These are phyloP conservation scores for Perccottus glenii DNA, from an alignment of 2,113 vertebrate species.

Conservation along the genomic window DNA sequence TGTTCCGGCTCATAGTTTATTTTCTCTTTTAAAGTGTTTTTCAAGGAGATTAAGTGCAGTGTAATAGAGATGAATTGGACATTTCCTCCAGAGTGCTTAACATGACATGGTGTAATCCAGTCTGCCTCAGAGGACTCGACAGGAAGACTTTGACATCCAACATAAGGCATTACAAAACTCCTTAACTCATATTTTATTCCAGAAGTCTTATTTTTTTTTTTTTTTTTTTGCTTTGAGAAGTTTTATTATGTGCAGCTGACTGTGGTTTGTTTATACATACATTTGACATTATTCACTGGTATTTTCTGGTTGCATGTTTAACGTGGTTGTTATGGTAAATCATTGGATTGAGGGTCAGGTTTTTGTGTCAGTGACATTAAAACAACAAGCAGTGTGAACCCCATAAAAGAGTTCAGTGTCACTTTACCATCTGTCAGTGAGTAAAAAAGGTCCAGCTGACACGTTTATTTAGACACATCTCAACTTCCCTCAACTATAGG, in stretches of 20 bases:
- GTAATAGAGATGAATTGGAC: slow-evolving; percentile 12
- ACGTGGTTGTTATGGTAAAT: background rate
- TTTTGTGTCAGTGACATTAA: background rate
- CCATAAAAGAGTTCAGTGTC: background rate
- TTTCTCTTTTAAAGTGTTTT: background rate
- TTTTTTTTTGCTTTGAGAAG: background rate
- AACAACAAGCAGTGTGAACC: background rate
- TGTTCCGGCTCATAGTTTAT: background rate
- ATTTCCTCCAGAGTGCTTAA: slow-evolving; percentile 10
- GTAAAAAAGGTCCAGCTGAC: slow-evolving; percentile 16
- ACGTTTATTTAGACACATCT: background rate
- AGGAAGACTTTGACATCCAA: background rate
- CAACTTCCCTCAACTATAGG: too few species aligned
- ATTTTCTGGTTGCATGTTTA: background rate
- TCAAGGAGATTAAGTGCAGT: background rate
- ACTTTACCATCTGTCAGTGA: slow-evolving; percentile 31
- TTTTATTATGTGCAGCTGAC: too few species aligned
- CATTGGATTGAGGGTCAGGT: too few species aligned
- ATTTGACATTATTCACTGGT: background rate
- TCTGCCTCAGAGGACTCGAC: background rate
- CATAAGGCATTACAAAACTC: background rate
- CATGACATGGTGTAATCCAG: slow-evolving; percentile 10
- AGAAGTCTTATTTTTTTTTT: background rate
- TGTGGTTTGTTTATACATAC: background rate
- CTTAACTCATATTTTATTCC: background rate